Conservation (phyloP, 2,113 vertebrate genomes). For the Psammodynastes pulverulentus region DNA sequence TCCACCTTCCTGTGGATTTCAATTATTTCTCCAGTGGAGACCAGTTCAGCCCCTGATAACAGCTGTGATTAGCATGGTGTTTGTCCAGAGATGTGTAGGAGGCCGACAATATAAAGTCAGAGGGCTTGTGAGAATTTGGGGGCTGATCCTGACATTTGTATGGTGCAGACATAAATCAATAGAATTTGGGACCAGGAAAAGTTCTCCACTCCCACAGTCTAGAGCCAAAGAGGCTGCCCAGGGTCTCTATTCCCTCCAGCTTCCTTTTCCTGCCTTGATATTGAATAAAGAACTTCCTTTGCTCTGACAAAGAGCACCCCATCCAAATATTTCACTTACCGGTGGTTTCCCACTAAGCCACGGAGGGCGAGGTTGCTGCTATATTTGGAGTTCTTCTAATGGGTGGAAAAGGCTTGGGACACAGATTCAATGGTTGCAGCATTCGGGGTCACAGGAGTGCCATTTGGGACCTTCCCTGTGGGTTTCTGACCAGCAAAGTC, state of each 20-base stretch:
- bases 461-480: no score
- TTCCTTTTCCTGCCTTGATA: neutral
- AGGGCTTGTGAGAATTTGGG: neutral
- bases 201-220: neutral
- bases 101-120: neutral
- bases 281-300: neutral
- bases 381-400: neutral
- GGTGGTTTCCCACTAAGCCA: neutral
- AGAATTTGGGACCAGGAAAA: neutral
- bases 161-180: constrained; percentile 17
- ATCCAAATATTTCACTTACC: neutral
- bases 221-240: constrained; percentile 1
- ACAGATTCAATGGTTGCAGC: no score
- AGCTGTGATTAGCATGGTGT: constrained; percentile 26
- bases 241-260: neutral
- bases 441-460: no score
- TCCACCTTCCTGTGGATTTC: neutral
- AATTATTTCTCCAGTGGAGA: constrained; percentile 9
- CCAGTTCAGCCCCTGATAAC: constrained; percentile 31
- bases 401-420: neutral
- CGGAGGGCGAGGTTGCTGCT: neutral
- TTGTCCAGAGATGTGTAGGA: constrained; percentile 42
- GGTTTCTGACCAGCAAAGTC: no score
- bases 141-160: neutral
- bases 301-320: neutral